phyloP scores from a whole-genome alignment of 2,797 vertebrate genomes.

The Nyctalus aviator region DNA sequence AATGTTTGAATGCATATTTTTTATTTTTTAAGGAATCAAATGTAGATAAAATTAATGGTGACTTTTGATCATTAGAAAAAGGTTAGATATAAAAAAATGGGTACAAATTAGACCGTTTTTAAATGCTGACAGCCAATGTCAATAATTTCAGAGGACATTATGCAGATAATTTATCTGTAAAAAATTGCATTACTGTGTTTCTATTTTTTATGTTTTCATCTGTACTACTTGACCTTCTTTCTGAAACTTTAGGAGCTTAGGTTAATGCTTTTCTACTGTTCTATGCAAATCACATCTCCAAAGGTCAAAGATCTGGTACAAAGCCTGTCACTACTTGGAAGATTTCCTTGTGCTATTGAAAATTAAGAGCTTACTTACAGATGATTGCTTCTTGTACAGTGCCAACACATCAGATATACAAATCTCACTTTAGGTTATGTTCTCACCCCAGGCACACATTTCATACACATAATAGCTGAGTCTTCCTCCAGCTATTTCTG shows the following conservation, averaged over 20 bases:
- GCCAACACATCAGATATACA: not conserved
- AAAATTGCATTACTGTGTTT: not conserved
- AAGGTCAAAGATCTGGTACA: slow-evolving; percentile 49
- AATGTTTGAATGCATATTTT: not conserved
- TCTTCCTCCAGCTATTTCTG: not conserved
- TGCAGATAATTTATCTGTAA: not conserved
- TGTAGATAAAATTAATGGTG: not conserved
- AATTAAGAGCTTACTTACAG: slow-evolving; percentile 38
- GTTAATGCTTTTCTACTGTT: not conserved
- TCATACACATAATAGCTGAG: not conserved
- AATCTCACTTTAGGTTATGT: not conserved
- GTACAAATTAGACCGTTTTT: not conserved
- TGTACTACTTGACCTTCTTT: not conserved
- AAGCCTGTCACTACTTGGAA: not conserved
- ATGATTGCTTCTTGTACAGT: not conserved
- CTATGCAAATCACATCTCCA: not conserved
- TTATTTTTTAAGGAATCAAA: not conserved
- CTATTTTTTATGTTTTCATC: slow-evolving; percentile 19
- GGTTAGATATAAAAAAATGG: not conserved
- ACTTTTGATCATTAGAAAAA: not conserved
- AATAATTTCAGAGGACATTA: not conserved
- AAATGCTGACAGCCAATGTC: not conserved
- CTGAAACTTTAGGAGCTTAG: slow-evolving; percentile 31
- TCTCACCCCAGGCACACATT: slow-evolving; percentile 36
- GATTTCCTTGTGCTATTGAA: not conserved